phyloP scores from a whole-genome alignment of 2,113 vertebrate species.

The Ophiodon elongatus region DNA sequence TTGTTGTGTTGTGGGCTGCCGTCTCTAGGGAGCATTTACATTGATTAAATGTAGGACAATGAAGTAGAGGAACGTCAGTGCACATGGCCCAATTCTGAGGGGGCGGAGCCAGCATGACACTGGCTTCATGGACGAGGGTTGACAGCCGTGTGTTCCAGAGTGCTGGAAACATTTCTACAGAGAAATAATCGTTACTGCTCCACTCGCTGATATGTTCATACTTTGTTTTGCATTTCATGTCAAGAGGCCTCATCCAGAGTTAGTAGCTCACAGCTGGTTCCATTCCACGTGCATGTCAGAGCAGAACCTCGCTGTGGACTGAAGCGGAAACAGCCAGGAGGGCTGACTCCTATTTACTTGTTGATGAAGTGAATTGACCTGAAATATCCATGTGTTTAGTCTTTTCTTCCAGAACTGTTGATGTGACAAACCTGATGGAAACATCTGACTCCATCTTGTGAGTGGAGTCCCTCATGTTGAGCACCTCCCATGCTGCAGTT shows the following conservation, averaged over 20 bases:
- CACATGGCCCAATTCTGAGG: too few relatives aligned
- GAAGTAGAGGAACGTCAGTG: neutral
- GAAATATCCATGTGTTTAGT: neutral
- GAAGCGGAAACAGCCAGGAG: too few relatives aligned
- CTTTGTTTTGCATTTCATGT: neutral
- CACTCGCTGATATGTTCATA: neutral
- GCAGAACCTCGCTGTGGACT: neutral
- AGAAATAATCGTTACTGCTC: neutral
- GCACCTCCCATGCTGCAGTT: too few relatives aligned
- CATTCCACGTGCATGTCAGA: neutral
- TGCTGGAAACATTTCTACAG: neutral
- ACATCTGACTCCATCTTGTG: neutral
- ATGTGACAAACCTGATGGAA: neutral
- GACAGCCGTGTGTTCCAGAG: neutral
- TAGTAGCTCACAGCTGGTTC: neutral
- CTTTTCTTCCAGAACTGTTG: neutral
- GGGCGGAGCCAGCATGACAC: neutral
- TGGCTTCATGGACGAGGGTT: neutral
- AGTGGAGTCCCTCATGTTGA: neutral
- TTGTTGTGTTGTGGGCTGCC: too few relatives aligned
- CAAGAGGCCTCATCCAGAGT: neutral
- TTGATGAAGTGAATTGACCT: neutral
- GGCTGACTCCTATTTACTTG: neutral
- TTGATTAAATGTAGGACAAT: too few relatives aligned
- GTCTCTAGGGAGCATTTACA: too few relatives aligned